Percentiles rank a stretch among this genome's conserved stretches.
These are phyloP conservation scores for Capreolus pygargus DNA, from an alignment of 2,113 vertebrate species.

Conservation along the genomic window DNA sequence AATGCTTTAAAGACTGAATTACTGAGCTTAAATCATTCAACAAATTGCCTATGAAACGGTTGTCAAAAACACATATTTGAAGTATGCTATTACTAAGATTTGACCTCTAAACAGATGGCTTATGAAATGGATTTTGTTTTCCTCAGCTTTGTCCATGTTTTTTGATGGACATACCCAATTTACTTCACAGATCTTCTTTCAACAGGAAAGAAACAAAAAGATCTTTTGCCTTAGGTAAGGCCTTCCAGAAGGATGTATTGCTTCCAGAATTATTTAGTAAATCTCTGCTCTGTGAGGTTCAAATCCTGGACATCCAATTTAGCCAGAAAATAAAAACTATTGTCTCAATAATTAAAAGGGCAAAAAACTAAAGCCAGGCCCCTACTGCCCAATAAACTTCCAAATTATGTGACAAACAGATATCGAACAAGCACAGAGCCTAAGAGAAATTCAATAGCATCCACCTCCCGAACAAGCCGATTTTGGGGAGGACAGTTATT, in stretches of 20 bases:
- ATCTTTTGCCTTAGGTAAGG: not conserved
- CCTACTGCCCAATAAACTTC: not conserved
- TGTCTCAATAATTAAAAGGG: slow-evolving; percentile 18
- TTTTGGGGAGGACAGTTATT: not conserved
- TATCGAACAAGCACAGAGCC: not conserved
- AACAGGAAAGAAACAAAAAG: slow-evolving; percentile 35
- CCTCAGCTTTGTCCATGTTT: not conserved
- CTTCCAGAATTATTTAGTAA: slow-evolving; percentile 31
- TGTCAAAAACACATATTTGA: not conserved
- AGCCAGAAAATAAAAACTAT: slow-evolving; percentile 31
- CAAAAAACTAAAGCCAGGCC: not conserved
- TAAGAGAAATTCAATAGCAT: slow-evolving; percentile 11
- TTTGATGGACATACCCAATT: not conserved
- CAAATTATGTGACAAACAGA: not conserved
- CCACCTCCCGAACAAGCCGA: not conserved
- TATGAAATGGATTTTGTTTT: not conserved
- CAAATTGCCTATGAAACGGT: not conserved
- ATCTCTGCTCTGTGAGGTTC: not conserved
- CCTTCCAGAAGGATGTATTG: not conserved
- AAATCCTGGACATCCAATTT: slow-evolving; percentile 23
- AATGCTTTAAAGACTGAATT: slow-evolving; percentile 7
- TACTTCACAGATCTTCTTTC: not conserved
- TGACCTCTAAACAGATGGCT: not conserved
- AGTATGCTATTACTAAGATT: not conserved
- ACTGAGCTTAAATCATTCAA: not conserved